Conservation (phyloP, 2,797 vertebrate species). For the Serranus cabrilla region DNA sequence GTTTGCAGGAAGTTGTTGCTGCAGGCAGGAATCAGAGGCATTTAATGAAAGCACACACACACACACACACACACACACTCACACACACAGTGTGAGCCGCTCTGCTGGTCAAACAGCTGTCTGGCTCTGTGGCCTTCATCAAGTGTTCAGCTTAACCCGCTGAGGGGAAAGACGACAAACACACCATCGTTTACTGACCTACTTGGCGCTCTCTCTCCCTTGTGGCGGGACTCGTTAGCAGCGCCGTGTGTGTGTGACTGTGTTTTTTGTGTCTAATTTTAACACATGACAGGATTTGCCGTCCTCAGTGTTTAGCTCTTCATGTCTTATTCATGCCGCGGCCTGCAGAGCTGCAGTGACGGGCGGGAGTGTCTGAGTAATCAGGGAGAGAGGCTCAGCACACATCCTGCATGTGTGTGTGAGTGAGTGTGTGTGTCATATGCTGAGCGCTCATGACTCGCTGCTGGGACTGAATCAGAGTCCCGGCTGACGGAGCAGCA, state of each 20-base stretch:
- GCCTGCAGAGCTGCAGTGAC: slow-evolving; percentile 68
- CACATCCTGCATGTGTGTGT: slow-evolving; percentile 49
- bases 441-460: slow-evolving; percentile 60
- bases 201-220: slow-evolving; percentile 64
- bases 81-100: not conserved
- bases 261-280: slow-evolving; percentile 62
- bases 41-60: slow-evolving; percentile 25
- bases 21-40: not conserved
- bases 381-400: slow-evolving; percentile 65
- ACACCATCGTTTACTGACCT: slow-evolving; percentile 64
- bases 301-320: slow-evolving; percentile 47
- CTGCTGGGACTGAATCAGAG: slow-evolving; percentile 65
- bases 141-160: slow-evolving; percentile 13
- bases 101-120: slow-evolving; percentile 34
- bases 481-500: slow-evolving; percentile 54
- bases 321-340: slow-evolving; percentile 73
- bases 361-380: slow-evolving; percentile 66
- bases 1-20: no score
- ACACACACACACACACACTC: slow-evolving; percentile 5
- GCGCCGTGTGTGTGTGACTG: slow-evolving; percentile 1
- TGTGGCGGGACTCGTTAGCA: slow-evolving; percentile 46
- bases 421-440: not conserved
- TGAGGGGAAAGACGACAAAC: slow-evolving; percentile 32
- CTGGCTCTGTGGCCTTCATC: slow-evolving; percentile 35
- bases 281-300: slow-evolving; percentile 64